Base-by-base conservation (phyloP, 2,797 vertebrate genomes). In the Odontamblyopus rebecca region DNA sequence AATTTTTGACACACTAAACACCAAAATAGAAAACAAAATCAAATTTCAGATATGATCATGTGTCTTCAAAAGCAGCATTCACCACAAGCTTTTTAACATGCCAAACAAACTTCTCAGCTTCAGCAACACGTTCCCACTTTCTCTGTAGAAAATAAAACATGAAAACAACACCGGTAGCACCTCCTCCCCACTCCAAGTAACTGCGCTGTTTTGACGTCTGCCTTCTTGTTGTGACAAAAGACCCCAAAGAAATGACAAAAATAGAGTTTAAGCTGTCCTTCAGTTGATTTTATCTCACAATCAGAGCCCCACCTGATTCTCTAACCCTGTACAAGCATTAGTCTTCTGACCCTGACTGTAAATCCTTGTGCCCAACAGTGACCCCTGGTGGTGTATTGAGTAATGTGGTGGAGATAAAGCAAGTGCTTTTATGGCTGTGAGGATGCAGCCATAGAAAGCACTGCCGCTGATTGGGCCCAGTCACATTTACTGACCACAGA, bases 401-500 rank as follows among this genome's bases (percentile, higher is more conserved):
- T 67, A 79, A 79, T 38, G 62, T 67, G 77, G 66, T 57, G 35
- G 67, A 67, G 65, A 83, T 84, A 85, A 86, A 87, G 83, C 67
- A 82, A 68, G 50, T 66, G 77, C 71, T 76, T 90, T 90, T 81
- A 87, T 81, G 74, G 83, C 78, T 77, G 51, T 26, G 70, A 81
- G 80, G 78, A 85, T 67, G 78, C 72, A 74, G 78, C 75, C 70
- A 81, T 78, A 71, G 70, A 83, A 85, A 83, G 77, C 76, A 73
- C 71, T 60, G 72, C 78, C 80, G 82, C 82, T 87, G 85, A 89
- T 87, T 86, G 81, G 84, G 85, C 75, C 78, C 78, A 88, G 81
- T 86, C 85, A 85, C 85, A 85, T 91, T 89, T 87, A 90, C 82
- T 83, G 81, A 86, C 78, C 82, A 61, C 80, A 77, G 82, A 86